Conservation (phyloP, 2,797 vertebrate species). For the Sebastolobus alascanus region DNA sequence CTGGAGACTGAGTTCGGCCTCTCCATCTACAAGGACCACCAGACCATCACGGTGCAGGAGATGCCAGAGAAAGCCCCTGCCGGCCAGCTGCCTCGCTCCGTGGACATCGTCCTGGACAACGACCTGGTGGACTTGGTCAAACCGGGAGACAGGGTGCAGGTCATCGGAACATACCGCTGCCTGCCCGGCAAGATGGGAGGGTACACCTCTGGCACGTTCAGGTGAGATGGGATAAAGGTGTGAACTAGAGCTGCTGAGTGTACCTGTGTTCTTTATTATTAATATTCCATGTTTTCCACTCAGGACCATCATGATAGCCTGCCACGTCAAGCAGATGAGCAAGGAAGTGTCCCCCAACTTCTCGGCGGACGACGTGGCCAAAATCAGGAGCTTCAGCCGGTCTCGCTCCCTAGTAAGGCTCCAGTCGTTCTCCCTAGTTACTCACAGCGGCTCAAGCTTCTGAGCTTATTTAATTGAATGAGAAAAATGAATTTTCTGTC, state of each 20-base stretch:
- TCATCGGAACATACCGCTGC: slow-evolving; percentile 96
- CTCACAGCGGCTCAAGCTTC: background rate
- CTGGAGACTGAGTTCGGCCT: slow-evolving; percentile 97
- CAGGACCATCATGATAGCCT: slow-evolving; percentile 97
- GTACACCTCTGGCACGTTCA: slow-evolving; percentile 96
- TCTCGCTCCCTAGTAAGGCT: slow-evolving; percentile 87
- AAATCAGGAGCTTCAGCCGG: slow-evolving; percentile 95
- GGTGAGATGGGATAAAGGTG: slow-evolving; percentile 77
- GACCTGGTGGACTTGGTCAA: slow-evolving; percentile 95
- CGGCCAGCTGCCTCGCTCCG: slow-evolving; percentile 95
- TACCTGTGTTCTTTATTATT: accelerated
- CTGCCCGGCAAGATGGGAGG: slow-evolving; percentile 95
- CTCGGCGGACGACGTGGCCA: slow-evolving; percentile 92
- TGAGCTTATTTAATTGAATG: too few relatives aligned
- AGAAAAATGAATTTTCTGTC: accelerated
- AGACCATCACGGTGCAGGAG: slow-evolving; percentile 98
- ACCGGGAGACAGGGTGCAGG: slow-evolving; percentile 94
- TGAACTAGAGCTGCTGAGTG: background rate
- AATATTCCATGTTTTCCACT: background rate
- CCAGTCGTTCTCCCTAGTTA: accelerated
- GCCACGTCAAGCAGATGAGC: slow-evolving; percentile 94
- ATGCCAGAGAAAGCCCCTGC: slow-evolving; percentile 99
- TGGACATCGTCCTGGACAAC: slow-evolving; percentile 95
- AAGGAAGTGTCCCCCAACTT: slow-evolving; percentile 90
- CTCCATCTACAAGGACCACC: slow-evolving; percentile 96